Conservation (phyloP, 2,113 vertebrate genomes). For the Python bivittatus region DNA sequence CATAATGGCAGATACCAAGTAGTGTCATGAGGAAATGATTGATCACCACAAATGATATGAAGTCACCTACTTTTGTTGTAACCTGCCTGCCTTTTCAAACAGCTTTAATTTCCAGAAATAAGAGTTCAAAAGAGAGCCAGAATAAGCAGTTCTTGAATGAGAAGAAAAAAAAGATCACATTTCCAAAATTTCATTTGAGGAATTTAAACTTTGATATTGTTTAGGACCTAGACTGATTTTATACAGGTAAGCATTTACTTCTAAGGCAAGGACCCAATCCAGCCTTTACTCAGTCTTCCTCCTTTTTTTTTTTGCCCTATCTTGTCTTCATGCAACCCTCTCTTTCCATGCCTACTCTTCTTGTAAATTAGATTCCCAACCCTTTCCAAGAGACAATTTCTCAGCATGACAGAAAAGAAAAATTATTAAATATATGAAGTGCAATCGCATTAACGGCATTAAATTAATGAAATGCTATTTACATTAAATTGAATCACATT, state of each 20-base stretch:
- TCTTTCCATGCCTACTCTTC: background rate
- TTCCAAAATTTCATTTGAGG: background rate
- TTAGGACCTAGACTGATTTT: background rate
- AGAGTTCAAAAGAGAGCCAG: background rate
- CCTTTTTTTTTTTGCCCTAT: background rate
- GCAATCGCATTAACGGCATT: background rate
- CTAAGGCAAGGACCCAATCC: background rate
- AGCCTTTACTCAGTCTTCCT: background rate
- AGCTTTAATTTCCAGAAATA: conserved; percentile 1
- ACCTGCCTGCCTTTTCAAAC: background rate
- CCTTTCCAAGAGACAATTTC: background rate
- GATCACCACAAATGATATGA: background rate
- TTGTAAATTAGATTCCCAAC: background rate
- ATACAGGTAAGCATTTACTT: background rate
- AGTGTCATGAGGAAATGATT: background rate
- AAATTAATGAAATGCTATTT: background rate
- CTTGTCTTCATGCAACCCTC: background rate
- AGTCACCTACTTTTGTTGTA: background rate
- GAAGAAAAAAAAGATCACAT: background rate
- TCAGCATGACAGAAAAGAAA: background rate
- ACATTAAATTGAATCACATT: background rate
- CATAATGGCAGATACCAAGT: background rate
- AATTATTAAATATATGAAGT: background rate
- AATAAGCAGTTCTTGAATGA: background rate
- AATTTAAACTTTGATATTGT: background rate